phyloP scores from a whole-genome alignment of 2,888 invertebrate genomes.

The Heliconius cydno region DNA sequence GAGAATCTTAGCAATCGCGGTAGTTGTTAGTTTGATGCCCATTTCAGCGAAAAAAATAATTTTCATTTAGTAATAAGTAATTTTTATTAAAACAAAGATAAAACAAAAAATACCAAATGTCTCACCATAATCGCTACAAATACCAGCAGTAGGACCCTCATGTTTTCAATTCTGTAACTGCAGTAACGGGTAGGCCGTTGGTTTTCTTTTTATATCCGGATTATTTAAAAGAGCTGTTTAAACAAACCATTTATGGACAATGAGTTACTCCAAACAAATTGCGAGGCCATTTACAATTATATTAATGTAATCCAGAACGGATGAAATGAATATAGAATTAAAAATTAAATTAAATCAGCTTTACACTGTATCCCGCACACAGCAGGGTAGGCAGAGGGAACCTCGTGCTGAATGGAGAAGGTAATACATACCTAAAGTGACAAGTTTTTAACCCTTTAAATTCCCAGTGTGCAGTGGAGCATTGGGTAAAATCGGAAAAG shows the following conservation, averaged over 20 bases:
- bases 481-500: too few species aligned
- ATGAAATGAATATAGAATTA: too few species aligned
- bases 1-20: too few species aligned
- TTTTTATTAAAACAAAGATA: neutral
- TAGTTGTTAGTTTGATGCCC: too few species aligned
- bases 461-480: too few species aligned
- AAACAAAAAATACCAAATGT: neutral
- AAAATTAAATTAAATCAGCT: too few species aligned
- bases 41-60: too few species aligned
- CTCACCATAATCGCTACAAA: slow-evolving; percentile 7
- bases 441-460: too few species aligned
- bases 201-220: neutral
- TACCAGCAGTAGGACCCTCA: neutral
- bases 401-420: too few species aligned
- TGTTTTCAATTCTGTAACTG: neutral
- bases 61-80: too few species aligned
- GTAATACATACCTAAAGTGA: too few species aligned
- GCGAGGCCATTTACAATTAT: neutral
- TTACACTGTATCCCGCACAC: neutral
- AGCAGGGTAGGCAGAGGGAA: too few species aligned
- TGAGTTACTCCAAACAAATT: neutral
- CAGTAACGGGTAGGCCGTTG: neutral
- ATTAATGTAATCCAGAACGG: neutral
- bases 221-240: neutral
- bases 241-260: neutral